Evolutionary conservation across 2,113 vertebrate species (phyloP).

Genomic region (Argyrosomus japonicus): DNA sequence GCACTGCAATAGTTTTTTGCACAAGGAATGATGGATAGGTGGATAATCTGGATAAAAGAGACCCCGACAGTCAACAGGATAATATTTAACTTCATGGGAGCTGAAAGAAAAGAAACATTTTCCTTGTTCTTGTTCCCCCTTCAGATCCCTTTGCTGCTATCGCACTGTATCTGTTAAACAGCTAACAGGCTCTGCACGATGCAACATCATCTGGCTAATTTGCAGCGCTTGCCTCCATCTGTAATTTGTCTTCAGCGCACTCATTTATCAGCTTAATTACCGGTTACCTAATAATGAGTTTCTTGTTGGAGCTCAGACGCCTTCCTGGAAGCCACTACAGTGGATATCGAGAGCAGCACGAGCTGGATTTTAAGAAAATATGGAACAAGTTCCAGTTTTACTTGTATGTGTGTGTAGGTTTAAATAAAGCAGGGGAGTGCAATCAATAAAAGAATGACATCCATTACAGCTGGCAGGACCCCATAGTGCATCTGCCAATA

Average conservation of each 20-base stretch:
- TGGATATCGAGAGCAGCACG: background rate
- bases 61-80: too few relatives aligned
- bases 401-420: background rate
- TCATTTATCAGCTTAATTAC: conserved; percentile 59
- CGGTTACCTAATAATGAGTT: conserved; percentile 42
- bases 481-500: background rate
- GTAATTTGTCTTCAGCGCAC: conserved; percentile 39
- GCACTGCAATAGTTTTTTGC: too few relatives aligned
- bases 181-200: background rate
- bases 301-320: background rate
- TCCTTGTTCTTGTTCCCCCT: background rate
- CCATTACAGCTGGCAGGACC: background rate
- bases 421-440: conserved; percentile 6
- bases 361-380: background rate
- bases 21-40: too few relatives aligned
- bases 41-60: too few relatives aligned
- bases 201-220: conserved; percentile 45
- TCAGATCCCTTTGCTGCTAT: background rate
- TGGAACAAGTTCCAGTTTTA: background rate
- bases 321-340: background rate
- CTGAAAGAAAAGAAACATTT: background rate
- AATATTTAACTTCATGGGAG: too few relatives aligned
- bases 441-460: background rate
- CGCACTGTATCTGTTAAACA: background rate
- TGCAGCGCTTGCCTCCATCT: background rate